Base-by-base conservation (phyloP, 2,113 vertebrate species). In the Leucoraja erinaceus region DNA sequence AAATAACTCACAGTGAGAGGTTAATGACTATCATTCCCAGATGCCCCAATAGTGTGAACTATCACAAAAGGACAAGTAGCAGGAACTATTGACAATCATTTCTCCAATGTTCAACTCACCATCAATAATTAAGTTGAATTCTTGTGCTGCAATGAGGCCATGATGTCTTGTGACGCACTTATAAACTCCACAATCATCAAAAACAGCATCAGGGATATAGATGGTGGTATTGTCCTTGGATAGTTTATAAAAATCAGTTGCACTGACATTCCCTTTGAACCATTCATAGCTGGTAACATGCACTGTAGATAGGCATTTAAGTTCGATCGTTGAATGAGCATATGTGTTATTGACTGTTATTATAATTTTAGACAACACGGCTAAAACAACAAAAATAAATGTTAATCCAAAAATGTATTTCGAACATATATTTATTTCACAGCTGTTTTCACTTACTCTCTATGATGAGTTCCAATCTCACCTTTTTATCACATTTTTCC, bases 181-280 rank as follows among this genome's bases (percentile, higher is more conserved):
- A 66, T 16, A 88, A 63, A 20, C 9, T 88, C 83, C 83, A 18
- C 83, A 88, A n/a, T 88, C 83, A 28, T 88, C 83, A 31, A 63
- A 88, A 11, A 63, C n/a, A 18, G 83, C 83, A 33, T 88, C 83
- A 63, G 83, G 59, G 6, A 88, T 88, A 61, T 63, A 88, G 6
- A 88, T 11, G 14, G 11, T 88, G 83, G 56, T 2, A 63, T 88
- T 88, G 59, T 88, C 83, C 31, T n/a, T 7, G 28, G 83, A 88
- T 14, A 88, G 28, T 88, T n/a, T 88, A 20, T 88, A 88, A 88
- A 88, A 31, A 31, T 28, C 7, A 12, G 8, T 1, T 16, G 59
- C 59, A 63, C n/a, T 63, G 59, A 31, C 2, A 18, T 63, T 63
- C 6, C 25, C 59, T 88, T 88, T 88, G 28, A 31, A 16, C 83